Evolutionary conservation across 2,113 vertebrate species (phyloP), one percentile per base, ranked within the genome.

Genomic region (Daphoenositta chrysoptera): DNA sequence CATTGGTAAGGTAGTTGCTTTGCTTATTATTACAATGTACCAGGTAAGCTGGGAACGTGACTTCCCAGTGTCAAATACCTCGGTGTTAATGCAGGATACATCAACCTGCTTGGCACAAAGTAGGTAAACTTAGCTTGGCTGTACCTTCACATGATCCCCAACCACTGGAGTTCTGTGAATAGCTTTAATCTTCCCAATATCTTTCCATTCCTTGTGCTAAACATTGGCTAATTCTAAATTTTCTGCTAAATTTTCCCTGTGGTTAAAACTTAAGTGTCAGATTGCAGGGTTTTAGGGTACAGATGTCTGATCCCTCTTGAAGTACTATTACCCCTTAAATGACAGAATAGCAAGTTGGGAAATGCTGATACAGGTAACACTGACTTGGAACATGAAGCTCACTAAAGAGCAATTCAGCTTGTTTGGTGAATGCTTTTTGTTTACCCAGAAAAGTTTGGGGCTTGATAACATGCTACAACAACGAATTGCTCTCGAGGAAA

Each of bases 161-260:
- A 54, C 81, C 90, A 44, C 83, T 10, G 57, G 90, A 76, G 88
- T 96, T 94, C 83, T 94, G 94, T 93, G 93, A 93, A 77, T 72
- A 94, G 89, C 71, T 87, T 83, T 77, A 94, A 84, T 69, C 61
- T 83, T 95, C 85, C 76, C 77, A 63, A 82, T 90, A 79, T 45
- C 91, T 91, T 87, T 95, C 83, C 89, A 81, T 95, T 96, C 91
- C 92, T 97, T 78, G 91, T 97, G 96, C 76, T 97, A 76, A 94
- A 89, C 87, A 98, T 98, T 98, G 97, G 96, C 97, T 93, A 97
- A 96, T 91, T 96, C 95, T 96, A 98, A 98, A 98, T 97, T 97
- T 73, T 83, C 45, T 79, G 89, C 91, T 94, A 98, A 97, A 92
- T 93, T 94, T 96, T 83, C 77, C 69, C 57, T 94, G 75, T 54